phyloP scores from a whole-genome alignment of 2,113 vertebrate species.

The Prionailurus bengalensis region DNA sequence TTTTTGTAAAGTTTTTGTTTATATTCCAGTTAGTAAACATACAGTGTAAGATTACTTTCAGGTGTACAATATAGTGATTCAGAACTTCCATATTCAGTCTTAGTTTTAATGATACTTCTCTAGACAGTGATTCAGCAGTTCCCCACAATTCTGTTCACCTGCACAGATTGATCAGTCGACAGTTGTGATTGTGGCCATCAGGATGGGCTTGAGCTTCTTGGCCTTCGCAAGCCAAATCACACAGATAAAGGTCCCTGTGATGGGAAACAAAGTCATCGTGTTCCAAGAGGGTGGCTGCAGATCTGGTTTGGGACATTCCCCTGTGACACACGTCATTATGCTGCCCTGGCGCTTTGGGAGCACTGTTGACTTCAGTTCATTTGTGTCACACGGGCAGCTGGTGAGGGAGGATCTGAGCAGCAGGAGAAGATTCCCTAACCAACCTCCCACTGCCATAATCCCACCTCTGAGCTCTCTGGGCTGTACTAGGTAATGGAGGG shows the following conservation, averaged over 20 bases:
- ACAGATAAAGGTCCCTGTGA: not conserved
- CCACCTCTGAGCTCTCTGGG: not conserved
- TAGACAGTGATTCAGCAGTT: not conserved
- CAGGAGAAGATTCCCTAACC: not conserved
- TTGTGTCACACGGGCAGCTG: not conserved
- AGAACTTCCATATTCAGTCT: not conserved
- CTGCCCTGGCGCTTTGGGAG: not conserved
- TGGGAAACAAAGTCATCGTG: not conserved
- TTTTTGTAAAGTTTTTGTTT: not conserved
- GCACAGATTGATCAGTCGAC: not conserved
- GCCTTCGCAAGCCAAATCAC: not conserved
- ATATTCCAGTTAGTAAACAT: not conserved
- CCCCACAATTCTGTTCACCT: not conserved
- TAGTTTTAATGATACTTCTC: too few species aligned
- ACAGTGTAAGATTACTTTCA: not conserved
- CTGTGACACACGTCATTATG: not conserved
- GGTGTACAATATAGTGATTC: not conserved
- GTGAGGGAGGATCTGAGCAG: not conserved
- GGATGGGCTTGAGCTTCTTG: not conserved
- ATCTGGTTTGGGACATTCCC: not conserved
- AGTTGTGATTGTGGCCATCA: fast-evolving
- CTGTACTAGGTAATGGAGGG: not conserved
- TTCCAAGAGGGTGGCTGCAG: not conserved
- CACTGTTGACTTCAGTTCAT: not conserved
- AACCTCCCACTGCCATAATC: not conserved